phyloP scores from a whole-genome alignment of 2,888 invertebrate genomes.

The Pseudococcus viburni region DNA sequence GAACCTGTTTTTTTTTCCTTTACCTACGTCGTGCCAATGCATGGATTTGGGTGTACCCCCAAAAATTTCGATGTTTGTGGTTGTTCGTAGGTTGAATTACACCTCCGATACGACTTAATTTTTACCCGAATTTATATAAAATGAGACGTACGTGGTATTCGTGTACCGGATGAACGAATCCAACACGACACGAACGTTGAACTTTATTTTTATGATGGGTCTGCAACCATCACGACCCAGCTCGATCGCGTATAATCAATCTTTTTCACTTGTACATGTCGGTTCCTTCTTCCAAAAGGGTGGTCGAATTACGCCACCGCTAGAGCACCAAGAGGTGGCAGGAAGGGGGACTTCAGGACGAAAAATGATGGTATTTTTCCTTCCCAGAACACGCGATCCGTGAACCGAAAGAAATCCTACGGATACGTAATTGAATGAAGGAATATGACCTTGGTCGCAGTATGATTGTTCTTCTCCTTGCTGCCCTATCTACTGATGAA shows the following conservation, averaged over 20 bases:
- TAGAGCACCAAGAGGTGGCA: neutral
- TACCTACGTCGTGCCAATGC: too few species aligned
- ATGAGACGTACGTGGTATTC: neutral
- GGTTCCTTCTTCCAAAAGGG: neutral
- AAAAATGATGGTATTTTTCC: conserved; percentile 12
- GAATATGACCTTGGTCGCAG: neutral
- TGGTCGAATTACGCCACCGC: conserved; percentile 9
- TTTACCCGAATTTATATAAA: neutral
- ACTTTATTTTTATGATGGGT: conserved; percentile 19
- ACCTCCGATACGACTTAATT: conserved; percentile 5
- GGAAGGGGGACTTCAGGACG: neutral
- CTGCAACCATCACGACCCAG: neutral
- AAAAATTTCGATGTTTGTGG: neutral
- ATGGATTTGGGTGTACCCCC: too few species aligned
- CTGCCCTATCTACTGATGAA: neutral
- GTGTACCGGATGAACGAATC: conserved; percentile 20
- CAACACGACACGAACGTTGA: conserved; percentile 19
- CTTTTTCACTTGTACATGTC: conserved; percentile 7
- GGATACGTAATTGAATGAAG: neutral
- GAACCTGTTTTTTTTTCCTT: neutral
- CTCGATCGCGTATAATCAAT: conserved; percentile 42
- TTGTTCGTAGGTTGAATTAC: conserved; percentile 3
- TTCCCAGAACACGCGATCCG: neutral
- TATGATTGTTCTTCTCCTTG: neutral
- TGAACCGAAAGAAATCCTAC: neutral